A percentile compares a stretch with the other conserved stretches of the same genome.
Conservation (phyloP, 1,140 invertebrate genomes). For the Archegozetes longisetosus region DNA sequence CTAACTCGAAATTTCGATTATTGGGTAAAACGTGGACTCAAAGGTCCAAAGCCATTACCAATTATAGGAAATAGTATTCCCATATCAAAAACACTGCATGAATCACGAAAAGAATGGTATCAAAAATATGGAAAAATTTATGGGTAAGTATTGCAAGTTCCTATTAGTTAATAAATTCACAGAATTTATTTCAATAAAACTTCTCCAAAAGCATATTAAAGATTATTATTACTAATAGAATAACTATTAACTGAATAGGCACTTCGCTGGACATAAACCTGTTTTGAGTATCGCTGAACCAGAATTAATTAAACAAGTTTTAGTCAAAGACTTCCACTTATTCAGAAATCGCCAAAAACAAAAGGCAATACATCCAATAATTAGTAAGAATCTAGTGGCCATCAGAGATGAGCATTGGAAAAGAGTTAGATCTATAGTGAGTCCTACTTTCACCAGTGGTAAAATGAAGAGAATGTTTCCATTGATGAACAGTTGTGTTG, state of each 20-base stretch:
- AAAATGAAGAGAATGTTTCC: slow-evolving; percentile 9
- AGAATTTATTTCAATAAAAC: too few species aligned
- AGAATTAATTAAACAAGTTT: not conserved
- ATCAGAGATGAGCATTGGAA: slow-evolving; percentile 23
- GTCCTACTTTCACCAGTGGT: slow-evolving; percentile 6
- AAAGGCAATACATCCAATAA: not conserved
- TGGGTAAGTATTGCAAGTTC: slow-evolving; percentile 8
- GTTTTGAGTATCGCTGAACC: not conserved
- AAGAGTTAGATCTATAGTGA: slow-evolving; percentile 4
- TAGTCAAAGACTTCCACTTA: not conserved
- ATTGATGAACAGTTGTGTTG: slow-evolving; percentile 1
- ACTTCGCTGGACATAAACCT: not conserved
- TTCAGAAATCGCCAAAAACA: not conserved
- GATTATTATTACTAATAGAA: too few species aligned
- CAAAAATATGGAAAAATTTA: slow-evolving; percentile 10
- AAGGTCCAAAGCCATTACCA: not conserved
- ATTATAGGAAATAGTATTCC: slow-evolving; percentile 14
- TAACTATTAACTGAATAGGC: not conserved
- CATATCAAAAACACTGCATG: not conserved
- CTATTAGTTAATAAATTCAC: too few species aligned
- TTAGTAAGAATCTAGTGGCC: not conserved
- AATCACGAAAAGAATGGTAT: not conserved
- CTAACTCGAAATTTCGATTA: not conserved
- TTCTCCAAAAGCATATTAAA: too few species aligned
- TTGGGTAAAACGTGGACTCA: slow-evolving; percentile 7